Evolutionary conservation across 2,113 vertebrate genomes (phyloP).

Genomic region (Lamprotornis superbus): DNA sequence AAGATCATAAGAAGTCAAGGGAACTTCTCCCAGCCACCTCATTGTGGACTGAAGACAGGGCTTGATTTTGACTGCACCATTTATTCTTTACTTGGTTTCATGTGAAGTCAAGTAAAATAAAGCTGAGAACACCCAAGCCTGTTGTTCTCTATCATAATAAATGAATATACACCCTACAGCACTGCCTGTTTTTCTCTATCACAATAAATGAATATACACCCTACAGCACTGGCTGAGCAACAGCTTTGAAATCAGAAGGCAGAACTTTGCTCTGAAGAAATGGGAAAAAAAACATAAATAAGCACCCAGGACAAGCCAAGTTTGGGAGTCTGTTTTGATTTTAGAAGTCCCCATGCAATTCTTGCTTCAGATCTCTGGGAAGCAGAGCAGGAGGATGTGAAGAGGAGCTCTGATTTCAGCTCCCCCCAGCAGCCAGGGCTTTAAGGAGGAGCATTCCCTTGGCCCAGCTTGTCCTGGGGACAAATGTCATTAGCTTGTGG

Average conservation of each 20-base stretch:
- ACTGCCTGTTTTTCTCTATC: no score
- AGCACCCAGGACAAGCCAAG: neutral
- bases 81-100: neutral
- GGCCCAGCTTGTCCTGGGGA: neutral
- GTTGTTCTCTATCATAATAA: neutral
- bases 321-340: neutral
- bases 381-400: neutral
- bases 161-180: neutral
- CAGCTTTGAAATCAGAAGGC: neutral
- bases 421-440: neutral
- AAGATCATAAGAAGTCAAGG: neutral
- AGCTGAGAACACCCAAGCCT: neutral
- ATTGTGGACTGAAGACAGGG: neutral
- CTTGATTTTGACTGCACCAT: neutral
- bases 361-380: neutral
- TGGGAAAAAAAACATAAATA: neutral
- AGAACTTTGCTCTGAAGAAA: neutral
- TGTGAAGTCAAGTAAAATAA: neutral
- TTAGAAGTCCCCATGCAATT: fast-evolving
- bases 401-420: neutral
- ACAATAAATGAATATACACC: neutral
- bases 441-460: neutral
- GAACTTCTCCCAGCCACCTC: neutral
- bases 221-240: neutral
- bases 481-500: fast-evolving